Conservation (phyloP, 35 echinoderm and acorn worm genomes). For the Chiridota heheva region DNA sequence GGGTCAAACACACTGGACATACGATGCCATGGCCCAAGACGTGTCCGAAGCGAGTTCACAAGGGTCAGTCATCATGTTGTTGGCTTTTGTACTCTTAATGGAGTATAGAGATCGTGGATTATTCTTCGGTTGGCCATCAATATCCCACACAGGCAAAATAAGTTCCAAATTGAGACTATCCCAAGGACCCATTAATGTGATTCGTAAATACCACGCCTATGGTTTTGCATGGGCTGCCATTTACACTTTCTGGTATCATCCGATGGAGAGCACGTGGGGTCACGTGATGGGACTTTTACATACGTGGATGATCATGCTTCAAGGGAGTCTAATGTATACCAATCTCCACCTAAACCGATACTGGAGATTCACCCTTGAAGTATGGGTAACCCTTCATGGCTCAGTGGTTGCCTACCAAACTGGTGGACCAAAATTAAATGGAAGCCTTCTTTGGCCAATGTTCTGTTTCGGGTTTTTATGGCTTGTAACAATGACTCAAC, state of each 20-base stretch:
- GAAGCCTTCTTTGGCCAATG: conserved; percentile 72
- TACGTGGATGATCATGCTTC: conserved; percentile 86
- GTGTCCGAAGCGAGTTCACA: conserved; percentile 78
- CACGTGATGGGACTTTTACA: conserved; percentile 73
- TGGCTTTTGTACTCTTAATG: conserved; percentile 70
- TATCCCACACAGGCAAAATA: conserved; percentile 34
- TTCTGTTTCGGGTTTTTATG: conserved; percentile 90
- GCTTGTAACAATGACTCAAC: conserved; percentile 73
- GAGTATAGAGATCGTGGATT: conserved; percentile 88
- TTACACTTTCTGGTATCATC: conserved; percentile 97
- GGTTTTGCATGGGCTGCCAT: conserved; percentile 88
- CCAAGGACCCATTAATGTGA: conserved; percentile 57
- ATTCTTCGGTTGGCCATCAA: conserved; percentile 83
- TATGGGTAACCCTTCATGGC: conserved; percentile 81
- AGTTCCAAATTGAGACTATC: conserved; percentile 58
- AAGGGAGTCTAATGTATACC: conserved; percentile 92
- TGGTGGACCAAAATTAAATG: conserved; percentile 74
- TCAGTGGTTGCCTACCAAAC: conserved; percentile 76
- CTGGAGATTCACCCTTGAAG: conserved; percentile 73
- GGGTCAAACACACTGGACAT: conserved; percentile 72
- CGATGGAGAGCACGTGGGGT: conserved; percentile 93
- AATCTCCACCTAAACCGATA: conserved; percentile 84
- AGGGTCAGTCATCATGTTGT: conserved; percentile 82
- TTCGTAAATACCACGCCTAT: conserved; percentile 90
- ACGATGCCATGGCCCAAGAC: conserved; percentile 82